Conservation (phyloP, 1,140 invertebrate genomes). For the Araneus ventricosus region DNA sequence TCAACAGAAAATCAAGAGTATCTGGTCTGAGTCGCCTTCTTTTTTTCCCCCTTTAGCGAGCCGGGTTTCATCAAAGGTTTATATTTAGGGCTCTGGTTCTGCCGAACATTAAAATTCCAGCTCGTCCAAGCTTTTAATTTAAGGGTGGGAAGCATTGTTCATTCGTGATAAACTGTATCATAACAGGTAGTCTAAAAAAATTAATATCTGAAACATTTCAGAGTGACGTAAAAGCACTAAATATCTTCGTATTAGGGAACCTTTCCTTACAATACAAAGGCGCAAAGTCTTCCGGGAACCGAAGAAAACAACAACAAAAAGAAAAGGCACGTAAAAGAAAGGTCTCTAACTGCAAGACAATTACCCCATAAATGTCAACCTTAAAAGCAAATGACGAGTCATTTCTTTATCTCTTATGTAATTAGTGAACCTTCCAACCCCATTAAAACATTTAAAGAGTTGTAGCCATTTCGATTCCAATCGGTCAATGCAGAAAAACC, state of each 20-base stretch:
- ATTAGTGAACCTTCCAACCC: constrained; percentile 32
- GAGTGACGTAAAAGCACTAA: background rate
- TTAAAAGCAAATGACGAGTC: background rate
- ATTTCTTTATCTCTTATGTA: constrained; percentile 52
- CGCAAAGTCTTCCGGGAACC: background rate
- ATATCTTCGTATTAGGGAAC: background rate
- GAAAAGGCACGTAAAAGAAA: background rate
- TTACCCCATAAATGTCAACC: constrained; percentile 55
- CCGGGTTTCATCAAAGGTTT: no score
- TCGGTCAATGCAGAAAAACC: background rate
- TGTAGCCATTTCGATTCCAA: constrained; percentile 34
- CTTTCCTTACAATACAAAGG: background rate
- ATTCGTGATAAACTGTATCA: background rate
- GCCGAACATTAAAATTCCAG: no score
- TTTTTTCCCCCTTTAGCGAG: no score
- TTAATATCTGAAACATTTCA: background rate
- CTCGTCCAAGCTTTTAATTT: no score
- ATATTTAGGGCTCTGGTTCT: no score
- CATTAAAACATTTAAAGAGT: constrained; percentile 47
- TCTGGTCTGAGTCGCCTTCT: no score
- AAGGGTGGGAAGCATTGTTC: background rate
- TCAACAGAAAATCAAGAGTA: no score
- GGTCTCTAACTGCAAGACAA: constrained; percentile 19
- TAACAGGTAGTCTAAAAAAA: background rate
- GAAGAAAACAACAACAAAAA: background rate